Conservation (phyloP, 2,888 invertebrate species). For the Aporophyla nigra region DNA sequence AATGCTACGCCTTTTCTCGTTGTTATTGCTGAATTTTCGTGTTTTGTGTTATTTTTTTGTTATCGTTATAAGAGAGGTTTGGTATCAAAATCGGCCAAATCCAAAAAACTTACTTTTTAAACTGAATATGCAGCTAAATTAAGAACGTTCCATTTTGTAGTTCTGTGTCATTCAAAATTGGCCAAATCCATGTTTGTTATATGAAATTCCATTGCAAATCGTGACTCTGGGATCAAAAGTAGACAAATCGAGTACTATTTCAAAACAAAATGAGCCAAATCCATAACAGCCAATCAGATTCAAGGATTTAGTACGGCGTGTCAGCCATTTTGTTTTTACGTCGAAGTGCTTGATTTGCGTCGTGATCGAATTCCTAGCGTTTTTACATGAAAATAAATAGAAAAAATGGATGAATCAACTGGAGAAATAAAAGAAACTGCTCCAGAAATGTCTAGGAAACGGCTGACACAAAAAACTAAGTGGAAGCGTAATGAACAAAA, state of each 20-base stretch:
- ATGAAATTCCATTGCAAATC: slow-evolving; percentile 42
- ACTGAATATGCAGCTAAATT: slow-evolving; percentile 37
- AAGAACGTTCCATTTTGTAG: slow-evolving; percentile 37
- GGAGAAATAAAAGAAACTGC: slow-evolving; percentile 40
- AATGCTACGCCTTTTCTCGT: too few relatives aligned
- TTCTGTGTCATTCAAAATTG: slow-evolving; percentile 39
- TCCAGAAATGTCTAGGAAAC: slow-evolving; percentile 44
- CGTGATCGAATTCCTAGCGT: slow-evolving; percentile 33
- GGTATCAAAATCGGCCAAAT: slow-evolving; percentile 17
- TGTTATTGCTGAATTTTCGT: too few relatives aligned
- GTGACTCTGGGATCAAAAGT: slow-evolving; percentile 39
- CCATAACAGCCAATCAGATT: slow-evolving; percentile 41
- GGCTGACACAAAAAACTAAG: slow-evolving; percentile 37
- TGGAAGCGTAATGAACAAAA: slow-evolving; percentile 39
- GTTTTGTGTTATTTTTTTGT: too few relatives aligned
- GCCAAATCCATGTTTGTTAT: slow-evolving; percentile 39
- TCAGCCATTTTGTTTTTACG: slow-evolving; percentile 39
- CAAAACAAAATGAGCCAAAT: slow-evolving; percentile 33
- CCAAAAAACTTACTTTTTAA: slow-evolving; percentile 37
- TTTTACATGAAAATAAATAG: slow-evolving; percentile 39
- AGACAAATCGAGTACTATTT: slow-evolving; percentile 40
- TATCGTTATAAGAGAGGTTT: too few relatives aligned
- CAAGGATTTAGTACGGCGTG: slow-evolving; percentile 39
- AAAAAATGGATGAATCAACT: slow-evolving; percentile 35
- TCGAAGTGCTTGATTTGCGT: slow-evolving; percentile 25